Base-by-base conservation (phyloP, 1,140 invertebrate species). In the Euura lappo region DNA sequence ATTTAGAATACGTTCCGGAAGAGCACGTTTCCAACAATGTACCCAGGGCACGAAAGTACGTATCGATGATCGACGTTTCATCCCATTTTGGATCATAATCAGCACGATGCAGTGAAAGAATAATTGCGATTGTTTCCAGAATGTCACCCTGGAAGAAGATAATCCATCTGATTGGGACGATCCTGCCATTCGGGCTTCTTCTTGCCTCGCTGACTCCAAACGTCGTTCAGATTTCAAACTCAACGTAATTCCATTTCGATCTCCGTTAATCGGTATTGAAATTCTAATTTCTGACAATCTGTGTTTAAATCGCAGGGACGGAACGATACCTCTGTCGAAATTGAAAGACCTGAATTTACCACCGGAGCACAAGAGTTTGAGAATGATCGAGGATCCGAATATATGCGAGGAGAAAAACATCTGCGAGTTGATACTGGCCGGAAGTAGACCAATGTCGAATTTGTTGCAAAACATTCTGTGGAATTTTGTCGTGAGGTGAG, bases 131-230 rank as follows among this genome's bases (percentile, higher is more conserved):
- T 71, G 51, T 76, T 79, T 70, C 0, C 69, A 85, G 84, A 47
- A 28, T 80, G 10, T 82, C 82, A 44, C 78, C 84, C 2, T 87
- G 85, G 85, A 85, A 82, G 71, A 88, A 87, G 74, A 83, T 87
- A 3, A 71, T 87, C 10, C 83, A 83, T 64, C 74, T 88, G 45
- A 81, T 87, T 69, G 82, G 86, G 13, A 79, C 86, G 45, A 83
- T 88, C 69, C 68, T 88, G 45, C 87, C 87, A 0, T 73, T 87
- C 8, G 87, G 87, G 44, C 74, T 88, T 64, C 80, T 88, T 42
- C 72, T 88, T 2, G 86, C 86, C 3, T 80, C 86, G 4, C 51
- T 88, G 4, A 81, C 81, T 1, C 85, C 86, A 3, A 86, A 80
- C 42, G 74, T 86, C 42, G 70, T 86, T 11, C 79, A 75, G 65